Base-by-base conservation (phyloP, 2,797 vertebrate species). In the Rhinogobio ventralis region DNA sequence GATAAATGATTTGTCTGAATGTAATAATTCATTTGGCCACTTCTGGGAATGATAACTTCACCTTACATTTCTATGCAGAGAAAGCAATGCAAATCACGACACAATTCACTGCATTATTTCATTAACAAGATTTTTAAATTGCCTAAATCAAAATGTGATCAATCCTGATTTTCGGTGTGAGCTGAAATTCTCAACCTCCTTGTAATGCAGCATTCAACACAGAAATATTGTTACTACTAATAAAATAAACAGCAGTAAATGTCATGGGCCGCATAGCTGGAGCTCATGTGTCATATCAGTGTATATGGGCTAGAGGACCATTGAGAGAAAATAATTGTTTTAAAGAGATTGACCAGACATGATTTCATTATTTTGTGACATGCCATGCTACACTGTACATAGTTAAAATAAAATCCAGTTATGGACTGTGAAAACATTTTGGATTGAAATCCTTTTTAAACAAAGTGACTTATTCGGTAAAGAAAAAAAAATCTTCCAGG, bases 351-450 rank as follows among this genome's bases (percentile, higher is more conserved):
- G 36, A 57, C 6, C 67, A 60, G 78, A 75, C 74, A 69, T 82
- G 42, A 78, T 45, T 79, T 57, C 51, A 23, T 69, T 77, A 55
- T 84, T 82, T 93, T 92, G 92, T 93, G 91, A 92, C 89, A 87
- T 90, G 91, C 85, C 81, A 82, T 88, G 83, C 90, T 92, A 88
- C 89, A 88, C 85, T 94, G 93, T 94, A 95, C 88, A 95, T 92
- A 94, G 89, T 89, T 85, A 33, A 91, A 94, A 94, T 93, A 92
- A 94, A 92, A 89, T 92, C 89, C 87, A 90, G 81, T 42, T 46
- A 73, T 83, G 57, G 69, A 45, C 77, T 76, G 64, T 67, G 57
- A 66, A 73, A 2, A 11, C 39, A 72, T 57, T n/a, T 55, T 55
- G 15, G 53, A 53, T 49, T 53, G 10, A 81, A 36, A 7, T 87